Evolutionary conservation across 1,140 invertebrate genomes (phyloP), one percentile per base, ranked within the genome.

Genomic region (Homarus americanus): DNA sequence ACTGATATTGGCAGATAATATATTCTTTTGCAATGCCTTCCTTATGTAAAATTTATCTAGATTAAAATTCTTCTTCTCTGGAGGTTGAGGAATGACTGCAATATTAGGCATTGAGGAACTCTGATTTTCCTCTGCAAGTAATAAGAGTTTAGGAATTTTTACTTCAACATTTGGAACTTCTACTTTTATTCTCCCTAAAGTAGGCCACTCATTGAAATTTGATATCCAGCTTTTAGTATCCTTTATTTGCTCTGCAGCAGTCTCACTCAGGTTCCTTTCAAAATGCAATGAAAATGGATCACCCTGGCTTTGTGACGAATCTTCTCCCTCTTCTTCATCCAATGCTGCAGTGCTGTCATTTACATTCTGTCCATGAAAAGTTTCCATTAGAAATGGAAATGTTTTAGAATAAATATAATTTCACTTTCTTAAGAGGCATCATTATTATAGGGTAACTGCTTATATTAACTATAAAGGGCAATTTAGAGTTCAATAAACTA

Each of bases 221-320:
- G 96, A 96, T 93, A 96, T 96, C 93, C 95, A 94, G 5, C 85
- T 91, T n/a, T 40, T 66, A 17, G 10, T 34, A 28, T 92, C 66
- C 83, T 95, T 94, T 20, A 94, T 87, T 17, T 97, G 63, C 85
- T 96, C 95, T 32, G 96, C 96, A 36, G 97, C 93, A 34, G 87
- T 92, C 28, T 91, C 66, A 40, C 95, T 95, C 96, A 96, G 97
- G 17, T 93, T 93, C 93, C 95, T 93, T 53, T 93, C 94, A 28
- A 92, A 92, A 28, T 93, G 87, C 4, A 63, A 78, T 40, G 78
- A 80, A 75, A 93, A 93, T 63, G 91, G 91, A 28, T 91, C 93
- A 92, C 92, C 94, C 69, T 96, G 95, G 0, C 96, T 92, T 7
- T 94, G 94, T 76, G 96, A 93, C 73, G 96, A 95, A 91, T 95